These are phyloP conservation scores for Drosophila prolongata DNA, from an alignment of 2,888 invertebrate species.

Conservation along the genomic window DNA sequence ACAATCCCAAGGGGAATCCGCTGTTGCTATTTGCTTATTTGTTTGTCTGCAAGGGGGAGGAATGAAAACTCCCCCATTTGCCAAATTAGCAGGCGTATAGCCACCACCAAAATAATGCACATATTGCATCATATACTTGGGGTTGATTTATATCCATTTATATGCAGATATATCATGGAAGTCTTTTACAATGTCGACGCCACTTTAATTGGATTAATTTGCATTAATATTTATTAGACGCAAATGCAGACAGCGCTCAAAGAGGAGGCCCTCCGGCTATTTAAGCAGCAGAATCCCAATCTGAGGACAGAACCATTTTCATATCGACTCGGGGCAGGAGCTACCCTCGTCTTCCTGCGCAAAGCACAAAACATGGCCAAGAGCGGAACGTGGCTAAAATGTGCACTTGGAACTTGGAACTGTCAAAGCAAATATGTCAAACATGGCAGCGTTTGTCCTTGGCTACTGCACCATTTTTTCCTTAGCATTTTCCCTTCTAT, in stretches of 20 bases:
- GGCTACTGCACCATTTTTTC: conserved; percentile 40
- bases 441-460: conserved; percentile 71
- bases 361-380: conserved; percentile 52
- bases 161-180: conserved; percentile 60
- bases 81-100: conserved; percentile 60
- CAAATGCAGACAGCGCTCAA: conserved; percentile 62
- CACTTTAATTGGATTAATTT: conserved; percentile 77
- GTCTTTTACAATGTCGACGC: conserved; percentile 79
- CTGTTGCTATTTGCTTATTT: conserved; percentile 47
- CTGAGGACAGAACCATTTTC: conserved; percentile 53
- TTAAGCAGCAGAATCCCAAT: conserved; percentile 54
- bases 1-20: conserved; percentile 68
- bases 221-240: conserved; percentile 76
- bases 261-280: conserved; percentile 65
- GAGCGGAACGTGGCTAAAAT: conserved; percentile 74
- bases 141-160: conserved; percentile 42
- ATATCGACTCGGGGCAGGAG: conserved; percentile 46
- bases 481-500: conserved; percentile 32
- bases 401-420: conserved; percentile 75
- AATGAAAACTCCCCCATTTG: conserved; percentile 60
- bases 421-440: conserved; percentile 80
- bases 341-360: conserved; percentile 18
- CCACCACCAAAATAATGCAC: conserved; percentile 63
- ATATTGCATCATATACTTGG: conserved; percentile 39
- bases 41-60: conserved; percentile 34